Evolutionary conservation across 2,888 invertebrate species (phyloP).

Genomic region (Malachius bipustulatus): DNA sequence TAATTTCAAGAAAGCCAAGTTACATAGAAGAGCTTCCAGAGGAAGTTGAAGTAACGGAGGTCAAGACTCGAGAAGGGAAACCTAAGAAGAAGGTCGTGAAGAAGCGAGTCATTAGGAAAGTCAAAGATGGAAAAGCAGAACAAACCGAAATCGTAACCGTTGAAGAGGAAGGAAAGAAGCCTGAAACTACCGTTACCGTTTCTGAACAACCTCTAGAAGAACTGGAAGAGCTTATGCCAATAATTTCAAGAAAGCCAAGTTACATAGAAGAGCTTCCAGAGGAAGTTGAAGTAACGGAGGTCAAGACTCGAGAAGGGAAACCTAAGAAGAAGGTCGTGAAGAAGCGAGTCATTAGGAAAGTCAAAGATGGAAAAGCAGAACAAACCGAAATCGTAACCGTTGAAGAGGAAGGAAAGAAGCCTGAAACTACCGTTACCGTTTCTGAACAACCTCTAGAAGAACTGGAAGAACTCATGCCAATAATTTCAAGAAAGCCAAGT

Average conservation of each 20-base stretch:
- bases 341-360: constrained; percentile 19
- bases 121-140: constrained; percentile 34
- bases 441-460: constrained; percentile 21
- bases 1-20: constrained; percentile 11
- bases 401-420: constrained; percentile 32
- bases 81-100: constrained; percentile 27
- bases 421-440: constrained; percentile 30
- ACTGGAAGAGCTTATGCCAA: constrained; percentile 1
- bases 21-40: constrained; percentile 19
- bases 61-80: constrained; percentile 19
- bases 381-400: constrained; percentile 20
- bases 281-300: constrained; percentile 24
- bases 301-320: constrained; percentile 15
- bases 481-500: constrained; percentile 12
- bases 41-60: constrained; percentile 23
- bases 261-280: constrained; percentile 26
- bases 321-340: constrained; percentile 18
- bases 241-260: constrained; percentile 3
- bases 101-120: constrained; percentile 36
- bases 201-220: constrained; percentile 23
- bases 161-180: constrained; percentile 36
- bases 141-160: constrained; percentile 35
- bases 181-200: constrained; percentile 32
- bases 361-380: constrained; percentile 21
- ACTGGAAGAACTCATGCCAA: constrained; percentile 26